Evolutionary conservation across 2,797 vertebrate species (phyloP), one percentile per base, ranked within the genome.

Genomic region (Cryptoprocta ferox): DNA sequence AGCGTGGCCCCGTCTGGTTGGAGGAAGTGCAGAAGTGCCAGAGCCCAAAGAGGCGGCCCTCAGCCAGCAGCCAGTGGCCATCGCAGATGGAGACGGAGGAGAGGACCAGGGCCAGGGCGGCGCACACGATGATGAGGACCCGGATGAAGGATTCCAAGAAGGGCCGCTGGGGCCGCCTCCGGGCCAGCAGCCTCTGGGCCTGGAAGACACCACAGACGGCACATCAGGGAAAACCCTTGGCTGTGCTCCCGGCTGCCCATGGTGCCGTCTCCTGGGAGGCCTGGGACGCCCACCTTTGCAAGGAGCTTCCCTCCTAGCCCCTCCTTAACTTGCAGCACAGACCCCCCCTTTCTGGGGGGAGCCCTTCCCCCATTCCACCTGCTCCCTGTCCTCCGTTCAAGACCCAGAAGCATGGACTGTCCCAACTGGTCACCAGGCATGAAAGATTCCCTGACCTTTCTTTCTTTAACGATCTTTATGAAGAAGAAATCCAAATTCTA

Each of bases 81-180:
- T 99, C 99, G 0, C 99, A 99, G 93, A 99, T 96, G 0, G 99
- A 99, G 71, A 99, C 92, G 0, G 99, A 99, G 0, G 99, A 99
- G 32, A 99, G 94, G 89, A 99, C 98, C 65, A 99, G 94, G 0
- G 99, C 98, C 83, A 99, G 97, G 0, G 98, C 98, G 3, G 98
- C 97, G 0, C 99, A 99, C 53, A 99, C 68, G 83, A 99, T 99
- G 94, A 99, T 99, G 73, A 99, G 97, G 68, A 98, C 98, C 93
- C 99, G 98, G 97, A 99, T 98, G 37, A 99, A 92, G 0, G 98
- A 98, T 93, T 99, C 99, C 32, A 99, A 99, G 97, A 99, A 99
- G 70, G 98, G 94, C 68, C 97, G 98, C 19, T 2, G 93, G 0
- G 98, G 96, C 89, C 92, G 98, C 95, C 94, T 95, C 7, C 80